These are phyloP conservation scores for Tinamus guttatus DNA, from an alignment of 2,113 vertebrate genomes.

Conservation along the genomic window DNA sequence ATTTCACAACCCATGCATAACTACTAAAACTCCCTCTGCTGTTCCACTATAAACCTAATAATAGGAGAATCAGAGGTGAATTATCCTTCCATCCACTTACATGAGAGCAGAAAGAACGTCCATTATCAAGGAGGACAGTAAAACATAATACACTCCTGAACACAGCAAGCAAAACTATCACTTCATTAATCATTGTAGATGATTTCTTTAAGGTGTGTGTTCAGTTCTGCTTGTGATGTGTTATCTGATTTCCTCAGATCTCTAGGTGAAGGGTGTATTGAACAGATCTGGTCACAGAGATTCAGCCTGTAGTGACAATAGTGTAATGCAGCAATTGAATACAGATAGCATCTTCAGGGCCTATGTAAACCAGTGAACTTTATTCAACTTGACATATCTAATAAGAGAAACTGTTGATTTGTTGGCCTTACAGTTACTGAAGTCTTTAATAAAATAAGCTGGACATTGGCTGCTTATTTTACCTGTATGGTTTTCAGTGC, in stretches of 20 bases:
- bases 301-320: not conserved
- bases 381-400: not conserved
- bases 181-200: slow-evolving; percentile 16
- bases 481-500: not conserved
- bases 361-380: not conserved
- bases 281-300: not conserved
- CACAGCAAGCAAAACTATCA: not conserved
- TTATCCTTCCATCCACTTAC: not conserved
- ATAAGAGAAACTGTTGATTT: not conserved
- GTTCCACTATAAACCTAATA: not conserved
- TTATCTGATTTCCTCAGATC: not conserved
- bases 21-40: not conserved
- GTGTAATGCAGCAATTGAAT: not conserved
- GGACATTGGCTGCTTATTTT: not conserved
- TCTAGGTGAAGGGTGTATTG: not conserved
- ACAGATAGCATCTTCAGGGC: not conserved
- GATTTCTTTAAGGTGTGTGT: not conserved
- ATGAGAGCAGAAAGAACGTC: not conserved
- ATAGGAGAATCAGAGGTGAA: not conserved
- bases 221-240: not conserved
- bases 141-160: not conserved
- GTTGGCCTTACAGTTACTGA: not conserved
- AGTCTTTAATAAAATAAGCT: not conserved
- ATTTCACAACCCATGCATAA: not conserved
- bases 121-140: not conserved